phyloP scores from a whole-genome alignment of 2,888 invertebrate genomes.

The Calameuta filiformis region DNA sequence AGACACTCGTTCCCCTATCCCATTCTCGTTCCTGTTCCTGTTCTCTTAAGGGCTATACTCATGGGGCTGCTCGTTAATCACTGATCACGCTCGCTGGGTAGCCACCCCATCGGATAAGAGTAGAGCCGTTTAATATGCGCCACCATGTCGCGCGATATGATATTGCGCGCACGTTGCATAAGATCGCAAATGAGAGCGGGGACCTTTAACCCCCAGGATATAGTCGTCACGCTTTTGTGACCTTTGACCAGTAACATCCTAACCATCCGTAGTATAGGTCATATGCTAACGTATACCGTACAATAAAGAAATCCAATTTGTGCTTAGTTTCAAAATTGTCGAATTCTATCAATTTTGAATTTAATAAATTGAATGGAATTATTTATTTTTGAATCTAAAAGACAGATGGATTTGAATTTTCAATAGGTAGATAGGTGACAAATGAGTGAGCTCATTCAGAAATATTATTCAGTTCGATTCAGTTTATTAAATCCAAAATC shows the following conservation, averaged over 20 bases:
- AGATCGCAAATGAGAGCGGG: slow-evolving; percentile 57
- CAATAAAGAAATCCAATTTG: not conserved
- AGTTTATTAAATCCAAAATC: too few species aligned
- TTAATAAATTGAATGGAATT: not conserved
- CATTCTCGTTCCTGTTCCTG: not conserved
- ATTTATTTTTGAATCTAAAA: not conserved
- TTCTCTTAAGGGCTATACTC: not conserved
- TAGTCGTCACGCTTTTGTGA: slow-evolving; percentile 53
- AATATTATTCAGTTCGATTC: too few species aligned
- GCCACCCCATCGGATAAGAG: slow-evolving; percentile 38
- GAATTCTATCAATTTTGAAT: not conserved
- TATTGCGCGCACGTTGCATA: slow-evolving; percentile 57
- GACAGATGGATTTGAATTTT: too few species aligned
- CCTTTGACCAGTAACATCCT: slow-evolving; percentile 27
- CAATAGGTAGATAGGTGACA: too few species aligned
- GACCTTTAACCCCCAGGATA: slow-evolving; percentile 45
- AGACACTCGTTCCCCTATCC: not conserved
- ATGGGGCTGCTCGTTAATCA: slow-evolving; percentile 26
- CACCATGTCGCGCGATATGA: slow-evolving; percentile 46
- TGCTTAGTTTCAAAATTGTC: not conserved
- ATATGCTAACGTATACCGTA: not conserved
- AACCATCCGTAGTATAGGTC: not conserved
- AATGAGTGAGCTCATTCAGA: too few species aligned
- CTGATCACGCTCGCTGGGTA: slow-evolving; percentile 33
- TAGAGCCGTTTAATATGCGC: slow-evolving; percentile 50